Base-by-base conservation (phyloP, 2,888 invertebrate species). In the Drosophila subquinaria region DNA sequence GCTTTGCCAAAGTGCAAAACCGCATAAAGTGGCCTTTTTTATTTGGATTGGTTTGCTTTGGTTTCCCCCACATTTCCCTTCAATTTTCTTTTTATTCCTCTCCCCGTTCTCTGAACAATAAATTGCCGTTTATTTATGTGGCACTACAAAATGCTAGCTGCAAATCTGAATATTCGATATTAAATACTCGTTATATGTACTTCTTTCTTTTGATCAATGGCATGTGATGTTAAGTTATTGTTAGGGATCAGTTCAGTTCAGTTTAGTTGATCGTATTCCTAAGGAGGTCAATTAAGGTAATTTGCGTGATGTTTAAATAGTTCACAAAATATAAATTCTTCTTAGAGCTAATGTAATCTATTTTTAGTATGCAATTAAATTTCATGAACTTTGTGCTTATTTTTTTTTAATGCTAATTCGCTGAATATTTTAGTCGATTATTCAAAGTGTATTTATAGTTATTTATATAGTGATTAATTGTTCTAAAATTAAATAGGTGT, bases 101-200 rank as follows among this genome's bases (percentile, higher is more conserved):
- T 10, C 40, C 23, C 45, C 48, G 15, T 52, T 63, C 43, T 3
- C 27, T 38, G 61, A 76, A 73, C 71, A 76, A 81, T 79, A 83
- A 83, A 85, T 80, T 73, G 38, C 52, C 69, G 74, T 69, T 84
- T 82, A 82, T 84, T 86, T 78, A 86, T 86, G 86, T 78, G 79
- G 70, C 83, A 64, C 62, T 53, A 65, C 71, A 60, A 67, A 81
- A 82, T 83, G 69, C 70, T 73, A 27, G 59, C 62, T 61, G 66
- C 59, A 69, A 76, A 73, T 73, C 52, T 52, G 59, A 48, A 57
- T 63, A 66, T 43, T 36, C 23, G 52, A 60, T 47, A 64, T 53
- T 60, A 36, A 62, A 52, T 59, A 63, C 47, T 62, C 42, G 42
- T 36, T 23, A 45, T n/a, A 51, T 50, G 61, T 61, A 11, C n/a